phyloP scores from a whole-genome alignment of 1,140 invertebrate species.

The Brachionus paranguensis region DNA sequence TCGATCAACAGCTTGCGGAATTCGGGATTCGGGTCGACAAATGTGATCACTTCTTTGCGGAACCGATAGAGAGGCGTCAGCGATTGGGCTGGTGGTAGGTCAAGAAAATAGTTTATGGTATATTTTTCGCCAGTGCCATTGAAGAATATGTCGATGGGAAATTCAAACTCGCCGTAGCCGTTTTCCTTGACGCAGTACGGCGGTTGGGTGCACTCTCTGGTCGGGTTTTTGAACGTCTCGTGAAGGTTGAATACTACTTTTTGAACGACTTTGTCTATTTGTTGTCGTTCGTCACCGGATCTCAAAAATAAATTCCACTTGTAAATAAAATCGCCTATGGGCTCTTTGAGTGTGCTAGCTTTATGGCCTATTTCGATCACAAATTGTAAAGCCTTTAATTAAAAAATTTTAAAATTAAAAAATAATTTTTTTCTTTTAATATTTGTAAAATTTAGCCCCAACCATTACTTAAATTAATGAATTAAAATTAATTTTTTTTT shows the following conservation, averaged over 20 bases:
- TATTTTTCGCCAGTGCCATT: slow-evolving; percentile 26
- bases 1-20: slow-evolving; percentile 16
- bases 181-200: slow-evolving; percentile 37
- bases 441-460: background rate
- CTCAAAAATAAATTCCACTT: slow-evolving; percentile 37
- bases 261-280: slow-evolving; percentile 34
- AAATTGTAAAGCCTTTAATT: slow-evolving; percentile 23
- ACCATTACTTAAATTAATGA: background rate
- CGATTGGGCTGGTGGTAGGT: background rate
- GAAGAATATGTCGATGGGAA: slow-evolving; percentile 30
- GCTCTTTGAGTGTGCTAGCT: slow-evolving; percentile 19
- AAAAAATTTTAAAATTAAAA: background rate
- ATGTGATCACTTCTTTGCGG: slow-evolving; percentile 22
- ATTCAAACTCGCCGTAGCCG: slow-evolving; percentile 38
- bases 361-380: slow-evolving; percentile 36
- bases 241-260: slow-evolving; percentile 32
- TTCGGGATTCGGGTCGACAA: slow-evolving; percentile 18
- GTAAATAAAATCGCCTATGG: slow-evolving; percentile 19
- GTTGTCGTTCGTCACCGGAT: slow-evolving; percentile 10
- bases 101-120: slow-evolving; percentile 17
- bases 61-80: background rate
- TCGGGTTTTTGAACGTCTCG: slow-evolving; percentile 22
- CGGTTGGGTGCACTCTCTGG: background rate
- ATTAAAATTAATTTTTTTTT: background rate
- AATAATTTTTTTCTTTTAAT: background rate